Conservation (phyloP, 2,888 invertebrate genomes). For the Andrena bicolor region DNA sequence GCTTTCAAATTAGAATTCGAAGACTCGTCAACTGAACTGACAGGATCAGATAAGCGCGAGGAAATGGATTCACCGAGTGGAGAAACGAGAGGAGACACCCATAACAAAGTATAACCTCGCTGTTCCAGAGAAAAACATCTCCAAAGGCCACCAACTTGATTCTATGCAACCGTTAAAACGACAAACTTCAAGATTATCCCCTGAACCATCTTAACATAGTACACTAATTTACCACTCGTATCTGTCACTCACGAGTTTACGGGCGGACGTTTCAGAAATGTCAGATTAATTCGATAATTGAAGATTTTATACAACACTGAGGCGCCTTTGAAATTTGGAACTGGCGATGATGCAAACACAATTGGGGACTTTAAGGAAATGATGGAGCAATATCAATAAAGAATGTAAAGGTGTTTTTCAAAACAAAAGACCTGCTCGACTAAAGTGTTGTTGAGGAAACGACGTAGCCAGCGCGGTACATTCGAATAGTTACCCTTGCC, state of each 20-base stretch:
- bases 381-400: background rate
- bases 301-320: background rate
- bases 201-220: background rate
- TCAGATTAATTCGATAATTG: background rate
- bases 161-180: background rate
- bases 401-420: background rate
- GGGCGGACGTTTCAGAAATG: background rate
- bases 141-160: background rate
- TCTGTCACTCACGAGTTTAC: no score
- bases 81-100: background rate
- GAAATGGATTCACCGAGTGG: slow-evolving; percentile 6
- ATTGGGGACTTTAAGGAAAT: background rate
- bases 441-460: background rate
- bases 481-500: slow-evolving; percentile 23
- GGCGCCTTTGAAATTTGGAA: background rate
- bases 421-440: background rate
- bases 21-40: background rate
- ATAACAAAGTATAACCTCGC: background rate
- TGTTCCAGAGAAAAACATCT: background rate
- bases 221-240: background rate
- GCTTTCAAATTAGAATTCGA: slow-evolving; percentile 27
- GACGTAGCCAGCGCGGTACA: background rate
- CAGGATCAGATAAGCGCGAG: slow-evolving; percentile 5
- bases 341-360: no score
- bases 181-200: background rate